phyloP scores from a whole-genome alignment of 2,797 vertebrate species.

The Sebastes umbrosus region DNA sequence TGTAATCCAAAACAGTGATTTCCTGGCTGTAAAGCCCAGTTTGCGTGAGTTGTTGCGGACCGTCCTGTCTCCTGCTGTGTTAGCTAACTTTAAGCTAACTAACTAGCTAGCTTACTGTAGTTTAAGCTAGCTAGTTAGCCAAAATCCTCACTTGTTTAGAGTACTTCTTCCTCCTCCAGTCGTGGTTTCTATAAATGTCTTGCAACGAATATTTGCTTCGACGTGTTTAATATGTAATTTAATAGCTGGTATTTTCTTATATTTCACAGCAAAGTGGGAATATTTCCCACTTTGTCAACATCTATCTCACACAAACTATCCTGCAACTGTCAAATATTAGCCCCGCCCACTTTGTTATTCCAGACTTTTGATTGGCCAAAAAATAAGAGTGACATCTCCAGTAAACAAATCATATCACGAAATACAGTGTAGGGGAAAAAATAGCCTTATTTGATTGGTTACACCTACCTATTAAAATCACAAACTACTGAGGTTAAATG shows the following conservation, averaged over 20 bases:
- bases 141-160: neutral
- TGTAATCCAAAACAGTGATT: too few relatives aligned
- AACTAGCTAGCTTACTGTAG: too few relatives aligned
- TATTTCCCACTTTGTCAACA: too few relatives aligned
- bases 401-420: neutral
- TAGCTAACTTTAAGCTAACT: too few relatives aligned
- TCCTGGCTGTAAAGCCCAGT: too few relatives aligned
- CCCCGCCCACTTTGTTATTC: neutral
- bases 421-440: rapidly evolving
- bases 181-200: neutral
- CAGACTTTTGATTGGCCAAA: neutral
- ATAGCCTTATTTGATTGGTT: neutral
- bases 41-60: too few relatives aligned
- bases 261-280: too few relatives aligned
- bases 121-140: neutral
- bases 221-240: neutral
- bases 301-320: too few relatives aligned
- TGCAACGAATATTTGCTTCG: too few relatives aligned
- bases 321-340: neutral
- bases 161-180: neutral
- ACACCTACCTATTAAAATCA: neutral
- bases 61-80: too few relatives aligned
- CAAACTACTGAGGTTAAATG: neutral
- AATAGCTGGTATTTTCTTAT: neutral
- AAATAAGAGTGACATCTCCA: neutral